Evolutionary conservation across 2,113 vertebrate genomes (phyloP).

Genomic region (Lampris incognitus): DNA sequence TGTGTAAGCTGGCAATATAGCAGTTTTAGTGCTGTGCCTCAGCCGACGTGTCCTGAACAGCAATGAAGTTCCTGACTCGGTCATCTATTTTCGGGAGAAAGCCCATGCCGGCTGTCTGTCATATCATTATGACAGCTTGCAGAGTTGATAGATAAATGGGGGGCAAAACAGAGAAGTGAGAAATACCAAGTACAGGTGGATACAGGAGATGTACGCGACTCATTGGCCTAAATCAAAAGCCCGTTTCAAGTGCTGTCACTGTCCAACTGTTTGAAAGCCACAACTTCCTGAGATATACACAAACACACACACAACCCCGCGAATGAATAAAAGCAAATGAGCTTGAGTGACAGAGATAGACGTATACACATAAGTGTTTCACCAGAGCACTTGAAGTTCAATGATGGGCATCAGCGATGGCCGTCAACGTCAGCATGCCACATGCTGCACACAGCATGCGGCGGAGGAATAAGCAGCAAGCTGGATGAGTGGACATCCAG

Average conservation of each 20-base stretch:
- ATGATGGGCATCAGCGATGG: too few species aligned
- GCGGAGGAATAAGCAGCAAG: too few species aligned
- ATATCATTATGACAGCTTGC: constrained; percentile 67
- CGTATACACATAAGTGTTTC: too few species aligned
- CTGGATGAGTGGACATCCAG: too few species aligned
- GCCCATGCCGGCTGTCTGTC: constrained; percentile 58
- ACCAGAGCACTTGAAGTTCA: too few species aligned
- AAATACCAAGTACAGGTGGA: constrained; percentile 56
- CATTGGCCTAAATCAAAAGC: constrained; percentile 75
- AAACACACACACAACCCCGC: background rate
- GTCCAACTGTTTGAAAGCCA: constrained; percentile 69
- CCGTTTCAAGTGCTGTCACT: constrained; percentile 74
- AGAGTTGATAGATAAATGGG: constrained; percentile 74
- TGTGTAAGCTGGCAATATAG: constrained; percentile 39
- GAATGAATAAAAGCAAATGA: too few species aligned
- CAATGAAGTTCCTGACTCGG: constrained; percentile 67
- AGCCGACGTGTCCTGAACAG: constrained; percentile 69
- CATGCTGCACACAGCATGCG: too few species aligned
- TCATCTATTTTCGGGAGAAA: constrained; percentile 65
- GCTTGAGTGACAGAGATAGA: too few species aligned
- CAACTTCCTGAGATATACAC: constrained; percentile 26
- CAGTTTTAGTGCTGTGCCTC: constrained; percentile 46
- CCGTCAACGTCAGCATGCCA: too few species aligned
- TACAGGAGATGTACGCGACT: constrained; percentile 66
- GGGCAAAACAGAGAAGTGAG: constrained; percentile 47